These are phyloP conservation scores for Empis livida DNA, from an alignment of 2,888 invertebrate genomes.

Conservation along the genomic window DNA sequence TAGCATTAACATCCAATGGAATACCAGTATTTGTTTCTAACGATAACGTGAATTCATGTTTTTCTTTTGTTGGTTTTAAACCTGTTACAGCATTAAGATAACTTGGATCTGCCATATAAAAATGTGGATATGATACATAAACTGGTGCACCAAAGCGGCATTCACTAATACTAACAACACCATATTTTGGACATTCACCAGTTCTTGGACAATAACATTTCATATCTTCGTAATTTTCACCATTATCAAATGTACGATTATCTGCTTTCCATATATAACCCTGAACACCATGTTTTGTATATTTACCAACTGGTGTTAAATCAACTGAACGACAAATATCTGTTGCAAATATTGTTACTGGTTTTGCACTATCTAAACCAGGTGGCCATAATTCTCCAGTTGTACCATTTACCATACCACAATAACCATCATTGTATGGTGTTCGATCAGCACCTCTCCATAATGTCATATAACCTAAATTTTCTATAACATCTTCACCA, in stretches of 20 bases:
- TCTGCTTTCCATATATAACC: conserved; percentile 40
- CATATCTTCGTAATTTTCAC: conserved; percentile 43
- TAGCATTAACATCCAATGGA: conserved; percentile 59
- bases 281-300: conserved; percentile 19
- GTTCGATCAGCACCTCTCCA: conserved; percentile 55
- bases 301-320: conserved; percentile 21
- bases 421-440: conserved; percentile 43
- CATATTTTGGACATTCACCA: conserved; percentile 39
- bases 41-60: conserved; percentile 51
- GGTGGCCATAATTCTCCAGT: conserved; percentile 76
- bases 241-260: conserved; percentile 59
- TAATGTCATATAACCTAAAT: conserved; percentile 52
- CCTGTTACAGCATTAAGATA: conserved; percentile 53
- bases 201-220: conserved; percentile 51
- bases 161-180: conserved; percentile 56
- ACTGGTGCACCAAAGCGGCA: conserved; percentile 74
- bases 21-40: conserved; percentile 67
- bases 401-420: conserved; percentile 57
- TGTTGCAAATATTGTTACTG: conserved; percentile 54
- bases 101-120: conserved; percentile 55
- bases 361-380: conserved; percentile 34
- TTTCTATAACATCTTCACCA: conserved; percentile 49
- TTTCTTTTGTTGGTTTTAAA: conserved; percentile 46
- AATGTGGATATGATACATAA: conserved; percentile 71
- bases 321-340: conserved; percentile 65